phyloP scores from a whole-genome alignment of 1,140 invertebrate species.

The Macrostomum lignano region DNA sequence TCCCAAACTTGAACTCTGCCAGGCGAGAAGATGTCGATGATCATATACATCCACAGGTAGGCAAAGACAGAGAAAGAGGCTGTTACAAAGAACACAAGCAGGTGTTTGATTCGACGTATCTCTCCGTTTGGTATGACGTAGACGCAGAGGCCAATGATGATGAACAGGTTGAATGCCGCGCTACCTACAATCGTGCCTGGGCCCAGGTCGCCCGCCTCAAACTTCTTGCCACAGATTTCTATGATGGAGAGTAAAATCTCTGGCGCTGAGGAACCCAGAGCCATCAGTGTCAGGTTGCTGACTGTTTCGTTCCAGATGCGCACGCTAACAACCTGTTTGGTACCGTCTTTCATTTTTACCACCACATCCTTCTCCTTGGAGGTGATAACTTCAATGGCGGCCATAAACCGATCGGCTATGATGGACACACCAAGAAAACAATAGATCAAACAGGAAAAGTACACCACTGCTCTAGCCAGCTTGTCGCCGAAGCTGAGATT shows the following conservation, averaged over 20 bases:
- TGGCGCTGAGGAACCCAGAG: constrained; percentile 36
- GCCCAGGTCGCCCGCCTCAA: constrained; percentile 32
- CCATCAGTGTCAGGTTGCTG: constrained; percentile 40
- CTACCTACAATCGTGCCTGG: constrained; percentile 40
- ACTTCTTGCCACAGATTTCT: constrained; percentile 33
- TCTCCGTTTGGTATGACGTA: constrained; percentile 30
- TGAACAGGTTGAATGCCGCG: constrained; percentile 36
- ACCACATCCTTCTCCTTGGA: constrained; percentile 27
- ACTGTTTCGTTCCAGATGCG: constrained; percentile 38
- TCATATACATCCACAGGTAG: constrained; percentile 35
- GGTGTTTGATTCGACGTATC: constrained; percentile 27
- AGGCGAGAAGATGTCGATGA: constrained; percentile 18
- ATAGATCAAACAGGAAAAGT: constrained; percentile 33
- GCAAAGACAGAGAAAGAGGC: constrained; percentile 34
- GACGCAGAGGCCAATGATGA: constrained; percentile 35
- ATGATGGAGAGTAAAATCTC: constrained; percentile 38
- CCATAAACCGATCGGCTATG: constrained; percentile 36
- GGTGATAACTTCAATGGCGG: constrained; percentile 37
- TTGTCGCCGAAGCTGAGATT: constrained; percentile 37
- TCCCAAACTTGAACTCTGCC: constrained; percentile 63
- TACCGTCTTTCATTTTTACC: constrained; percentile 10
- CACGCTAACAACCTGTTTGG: constrained; percentile 7
- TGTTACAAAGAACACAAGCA: constrained; percentile 35
- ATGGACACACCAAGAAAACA: constrained; percentile 33
- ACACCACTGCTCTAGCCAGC: constrained; percentile 29